Percentiles rank a stretch among this genome's conserved stretches.
phyloP scores from a whole-genome alignment of 2,113 vertebrate species.

The Arenaria interpres region DNA sequence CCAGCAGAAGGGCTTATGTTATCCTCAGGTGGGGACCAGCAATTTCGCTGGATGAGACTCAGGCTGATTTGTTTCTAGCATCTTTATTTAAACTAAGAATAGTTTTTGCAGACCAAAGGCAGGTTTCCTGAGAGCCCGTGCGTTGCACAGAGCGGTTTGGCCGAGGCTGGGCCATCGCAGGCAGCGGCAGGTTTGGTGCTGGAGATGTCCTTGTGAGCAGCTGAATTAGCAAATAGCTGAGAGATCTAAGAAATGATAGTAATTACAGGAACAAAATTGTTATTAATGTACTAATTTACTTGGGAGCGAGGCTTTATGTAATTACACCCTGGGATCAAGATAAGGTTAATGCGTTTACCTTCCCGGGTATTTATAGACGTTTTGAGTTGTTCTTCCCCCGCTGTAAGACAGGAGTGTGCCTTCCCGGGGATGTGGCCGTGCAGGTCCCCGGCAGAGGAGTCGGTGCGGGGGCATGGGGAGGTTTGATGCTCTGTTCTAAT shows the following conservation, averaged over 20 bases:
- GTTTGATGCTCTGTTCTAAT: background rate
- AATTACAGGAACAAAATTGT: constrained; percentile 52
- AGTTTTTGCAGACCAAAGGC: background rate
- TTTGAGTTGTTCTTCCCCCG: background rate
- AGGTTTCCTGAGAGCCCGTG: background rate
- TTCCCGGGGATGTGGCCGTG: background rate
- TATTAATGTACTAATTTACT: constrained; percentile 69
- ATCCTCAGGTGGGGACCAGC: background rate
- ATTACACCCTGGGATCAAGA: constrained; percentile 49
- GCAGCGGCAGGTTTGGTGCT: accelerated
- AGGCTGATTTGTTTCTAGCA: background rate
- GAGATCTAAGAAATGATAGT: constrained; percentile 20
- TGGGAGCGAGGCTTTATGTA: constrained; percentile 37
- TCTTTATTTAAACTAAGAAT: background rate
- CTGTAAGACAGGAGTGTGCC: background rate
- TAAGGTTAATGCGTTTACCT: constrained; percentile 65
- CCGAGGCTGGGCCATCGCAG: background rate
- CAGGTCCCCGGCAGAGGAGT: accelerated
- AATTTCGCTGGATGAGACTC: background rate
- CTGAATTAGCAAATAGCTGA: background rate
- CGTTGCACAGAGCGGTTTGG: background rate
- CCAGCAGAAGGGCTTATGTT: background rate
- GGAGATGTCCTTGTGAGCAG: background rate
- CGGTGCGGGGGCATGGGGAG: accelerated
- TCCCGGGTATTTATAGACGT: background rate